Percentiles rank a stretch among this genome's conserved stretches.
These are phyloP conservation scores for Eufriesea mexicana DNA, from an alignment of 1,140 invertebrate species.

Conservation along the genomic window DNA sequence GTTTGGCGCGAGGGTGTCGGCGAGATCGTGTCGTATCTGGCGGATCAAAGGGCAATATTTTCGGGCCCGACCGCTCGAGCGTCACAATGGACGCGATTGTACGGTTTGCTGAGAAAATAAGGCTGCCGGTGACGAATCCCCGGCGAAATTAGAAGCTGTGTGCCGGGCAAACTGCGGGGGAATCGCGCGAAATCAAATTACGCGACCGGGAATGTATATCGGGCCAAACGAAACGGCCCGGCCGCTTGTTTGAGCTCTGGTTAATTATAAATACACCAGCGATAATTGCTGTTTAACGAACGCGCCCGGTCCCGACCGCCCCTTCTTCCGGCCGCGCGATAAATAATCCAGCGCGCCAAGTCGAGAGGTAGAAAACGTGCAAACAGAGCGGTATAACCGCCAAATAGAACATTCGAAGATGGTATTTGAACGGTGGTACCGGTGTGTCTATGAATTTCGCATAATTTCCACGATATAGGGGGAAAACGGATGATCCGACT, in stretches of 20 bases:
- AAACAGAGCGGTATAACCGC: neutral
- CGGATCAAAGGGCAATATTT: constrained; percentile 55
- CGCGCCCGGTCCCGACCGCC: neutral
- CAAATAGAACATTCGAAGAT: neutral
- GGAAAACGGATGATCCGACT: no score
- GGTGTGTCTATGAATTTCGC: neutral
- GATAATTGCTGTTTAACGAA: constrained; percentile 48
- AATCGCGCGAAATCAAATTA: constrained; percentile 47
- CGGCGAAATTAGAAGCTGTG: constrained; percentile 30
- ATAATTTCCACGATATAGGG: neutral
- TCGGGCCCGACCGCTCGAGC: neutral
- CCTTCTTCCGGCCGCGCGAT: neutral
- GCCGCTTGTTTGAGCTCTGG: constrained; percentile 18
- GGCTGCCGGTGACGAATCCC: constrained; percentile 32
- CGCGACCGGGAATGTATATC: neutral
- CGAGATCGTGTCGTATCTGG: constrained; percentile 45
- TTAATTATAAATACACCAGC: constrained; percentile 48
- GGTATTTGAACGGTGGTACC: neutral
- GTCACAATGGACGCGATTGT: constrained; percentile 3
- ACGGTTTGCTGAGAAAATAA: constrained; percentile 49
- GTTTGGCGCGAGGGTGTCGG: neutral
- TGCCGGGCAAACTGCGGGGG: constrained; percentile 20
- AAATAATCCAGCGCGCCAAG: neutral
- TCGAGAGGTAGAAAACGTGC: neutral
- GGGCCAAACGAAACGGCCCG: neutral